Base-by-base conservation (phyloP, 2,888 invertebrate species). In the Hemicrepidius hirtus region DNA sequence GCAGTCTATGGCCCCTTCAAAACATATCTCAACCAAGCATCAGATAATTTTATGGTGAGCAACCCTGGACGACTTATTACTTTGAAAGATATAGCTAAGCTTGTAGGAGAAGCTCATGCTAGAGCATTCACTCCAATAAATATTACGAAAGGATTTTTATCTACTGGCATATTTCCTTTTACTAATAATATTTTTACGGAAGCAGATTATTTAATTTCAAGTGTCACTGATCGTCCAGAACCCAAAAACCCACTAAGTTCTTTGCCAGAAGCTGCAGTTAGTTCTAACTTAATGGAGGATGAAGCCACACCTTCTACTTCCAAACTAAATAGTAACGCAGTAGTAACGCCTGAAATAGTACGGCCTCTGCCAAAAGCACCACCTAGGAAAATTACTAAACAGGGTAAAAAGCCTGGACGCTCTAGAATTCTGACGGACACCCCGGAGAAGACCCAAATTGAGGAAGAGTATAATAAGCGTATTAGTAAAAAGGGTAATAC, bases 1-100 rank as follows among this genome's bases (percentile, higher is more conserved):
- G 35, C 74, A 57, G 76, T 82, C 9, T 80, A 74, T 76, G 78
- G 79, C 5, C 80, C 82, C 4, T 78, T 81, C 37, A 83, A 82
- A 63, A 73, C 72, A 20, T 80, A 74, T 12, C 76, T 75, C 37
- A 77, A 76, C 50, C 72, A 50, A 53, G 75, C 74, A 20, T 71
- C 57, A 37, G 72, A 77, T 40, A 53, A 69, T 9, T 82, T 77
- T 75, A 64, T 81, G 74, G 63, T 71, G 7, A 73, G 67, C 53
- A 73, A 81, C 74, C 79, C 80, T 9, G 80, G 79, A 3, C 77
- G 76, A 71, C 73, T 76, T 13, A 75, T 81, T 13, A 77, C 77
- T 10, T 78, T 80, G 18, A 78, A 79, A 69, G 73, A 78, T 28
- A 69, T 77, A 28, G 69, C 72, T 35, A 49, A 41, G 55, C 71